These are phyloP conservation scores for Listrodromus nycthemerus DNA, from an alignment of 2,888 invertebrate genomes.

Conservation along the genomic window DNA sequence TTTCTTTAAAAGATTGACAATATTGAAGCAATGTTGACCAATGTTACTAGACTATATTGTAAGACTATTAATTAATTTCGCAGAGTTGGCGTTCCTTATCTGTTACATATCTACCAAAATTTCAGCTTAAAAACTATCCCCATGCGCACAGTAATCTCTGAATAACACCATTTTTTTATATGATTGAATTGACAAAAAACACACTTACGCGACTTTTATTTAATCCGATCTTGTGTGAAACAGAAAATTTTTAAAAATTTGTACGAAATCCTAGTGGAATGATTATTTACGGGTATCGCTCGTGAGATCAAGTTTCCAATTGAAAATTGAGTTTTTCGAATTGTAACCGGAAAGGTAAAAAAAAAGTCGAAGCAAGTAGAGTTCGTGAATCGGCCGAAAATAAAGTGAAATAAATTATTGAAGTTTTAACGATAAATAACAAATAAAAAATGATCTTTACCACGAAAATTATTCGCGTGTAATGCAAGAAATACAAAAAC, in stretches of 20 bases:
- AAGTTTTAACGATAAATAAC: slow-evolving; percentile 62
- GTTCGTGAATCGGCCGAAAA: slow-evolving; percentile 80
- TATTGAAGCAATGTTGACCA: slow-evolving; percentile 40
- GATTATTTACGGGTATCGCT: background rate
- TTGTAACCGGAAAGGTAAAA: slow-evolving; percentile 53
- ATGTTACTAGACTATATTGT: slow-evolving; percentile 13
- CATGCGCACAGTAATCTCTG: background rate
- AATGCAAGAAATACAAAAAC: slow-evolving; percentile 29
- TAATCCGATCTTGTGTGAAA: background rate
- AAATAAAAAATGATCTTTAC: slow-evolving; percentile 50
- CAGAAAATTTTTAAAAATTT: background rate
- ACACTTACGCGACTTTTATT: background rate
- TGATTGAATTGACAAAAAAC: background rate
- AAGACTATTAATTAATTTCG: background rate
- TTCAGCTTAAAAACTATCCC: background rate
- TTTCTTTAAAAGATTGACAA: slow-evolving; percentile 21
- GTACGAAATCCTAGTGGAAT: background rate
- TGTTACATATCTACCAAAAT: slow-evolving; percentile 6
- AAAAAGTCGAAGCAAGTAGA: slow-evolving; percentile 76
- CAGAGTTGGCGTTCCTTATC: background rate
- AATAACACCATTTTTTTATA: background rate
- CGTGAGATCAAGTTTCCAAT: slow-evolving; percentile 25
- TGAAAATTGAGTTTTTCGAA: slow-evolving; percentile 26
- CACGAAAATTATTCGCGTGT: slow-evolving; percentile 42
- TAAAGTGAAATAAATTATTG: slow-evolving; percentile 59